Percentiles rank a stretch among this genome's conserved stretches.
phyloP scores from a whole-genome alignment of 2,888 invertebrate species.

The Chironomus riparius region DNA sequence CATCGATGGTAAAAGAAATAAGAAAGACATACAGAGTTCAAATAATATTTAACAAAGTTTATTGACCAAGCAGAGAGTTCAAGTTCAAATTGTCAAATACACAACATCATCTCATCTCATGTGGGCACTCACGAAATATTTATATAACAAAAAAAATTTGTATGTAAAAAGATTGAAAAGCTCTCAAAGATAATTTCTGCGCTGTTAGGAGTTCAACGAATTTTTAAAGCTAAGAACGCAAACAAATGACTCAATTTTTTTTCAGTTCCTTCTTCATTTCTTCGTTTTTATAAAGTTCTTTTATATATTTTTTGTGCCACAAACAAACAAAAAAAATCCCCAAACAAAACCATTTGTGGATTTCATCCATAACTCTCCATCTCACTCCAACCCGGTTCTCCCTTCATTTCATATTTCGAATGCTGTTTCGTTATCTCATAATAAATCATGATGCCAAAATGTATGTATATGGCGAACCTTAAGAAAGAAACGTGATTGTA shows the following conservation, averaged over 20 bases:
- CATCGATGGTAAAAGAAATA: no score
- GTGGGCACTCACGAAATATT: background rate
- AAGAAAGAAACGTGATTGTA: slow-evolving; percentile 10
- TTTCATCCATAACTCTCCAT: background rate
- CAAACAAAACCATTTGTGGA: background rate
- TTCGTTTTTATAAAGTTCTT: background rate
- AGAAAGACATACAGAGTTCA: background rate
- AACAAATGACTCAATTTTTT: slow-evolving; percentile 10
- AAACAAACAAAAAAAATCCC: background rate
- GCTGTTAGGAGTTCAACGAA: slow-evolving; percentile 1
- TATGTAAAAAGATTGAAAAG: background rate
- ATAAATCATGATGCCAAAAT: background rate
- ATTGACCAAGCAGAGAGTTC: slow-evolving; percentile 1
- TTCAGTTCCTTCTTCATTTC: background rate
- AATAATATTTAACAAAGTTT: background rate
- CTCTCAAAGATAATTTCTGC: background rate
- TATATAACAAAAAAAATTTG: background rate
- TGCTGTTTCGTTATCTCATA: slow-evolving; percentile 11
- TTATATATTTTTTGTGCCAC: background rate
- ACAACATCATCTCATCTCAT: background rate
- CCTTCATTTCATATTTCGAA: background rate
- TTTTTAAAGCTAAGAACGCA: background rate
- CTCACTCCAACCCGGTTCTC: background rate
- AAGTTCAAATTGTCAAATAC: slow-evolving; percentile 1
- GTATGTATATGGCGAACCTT: background rate